A percentile compares a stretch with the other conserved stretches of the same genome.
Evolutionary conservation across 2,888 invertebrate species (phyloP).

Genomic region (Entomobrya multifasciata): DNA sequence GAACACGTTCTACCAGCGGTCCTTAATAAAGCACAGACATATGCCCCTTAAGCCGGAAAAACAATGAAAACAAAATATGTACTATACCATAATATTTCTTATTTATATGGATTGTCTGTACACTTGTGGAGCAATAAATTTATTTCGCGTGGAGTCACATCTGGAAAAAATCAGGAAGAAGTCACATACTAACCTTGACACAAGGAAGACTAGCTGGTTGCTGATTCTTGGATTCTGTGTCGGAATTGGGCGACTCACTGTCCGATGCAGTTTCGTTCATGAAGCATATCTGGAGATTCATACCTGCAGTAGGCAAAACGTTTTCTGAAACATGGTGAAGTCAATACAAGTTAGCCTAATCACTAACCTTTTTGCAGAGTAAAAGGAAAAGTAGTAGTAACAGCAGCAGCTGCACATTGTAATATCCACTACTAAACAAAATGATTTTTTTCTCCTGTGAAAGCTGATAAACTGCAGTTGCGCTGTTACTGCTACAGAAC

Average conservation of each 20-base stretch:
- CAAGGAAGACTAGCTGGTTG: constrained; percentile 79
- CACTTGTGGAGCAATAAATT: constrained; percentile 41
- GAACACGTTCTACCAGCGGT: no score
- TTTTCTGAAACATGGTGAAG: constrained; percentile 66
- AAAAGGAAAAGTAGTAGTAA: constrained; percentile 7
- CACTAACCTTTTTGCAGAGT: constrained; percentile 5
- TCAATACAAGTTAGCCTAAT: constrained; percentile 59
- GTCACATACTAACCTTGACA: constrained; percentile 71
- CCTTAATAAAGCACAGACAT: neutral
- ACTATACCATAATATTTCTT: constrained; percentile 24
- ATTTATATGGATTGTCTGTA: constrained; percentile 13
- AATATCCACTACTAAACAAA: constrained; percentile 2
- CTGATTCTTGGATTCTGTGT: constrained; percentile 84
- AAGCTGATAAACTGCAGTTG: constrained; percentile 36
- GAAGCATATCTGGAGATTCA: constrained; percentile 97
- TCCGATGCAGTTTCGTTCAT: constrained; percentile 96
- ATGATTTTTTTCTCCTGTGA: neutral
- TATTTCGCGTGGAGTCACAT: constrained; percentile 11
- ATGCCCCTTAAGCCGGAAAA: neutral
- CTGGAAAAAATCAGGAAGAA: constrained; percentile 49
- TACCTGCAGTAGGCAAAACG: constrained; percentile 81
- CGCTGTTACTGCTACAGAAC: neutral
- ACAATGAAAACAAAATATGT: neutral
- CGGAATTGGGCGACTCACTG: constrained; percentile 89
- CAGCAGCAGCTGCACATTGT: constrained; percentile 30